Base-by-base conservation (phyloP, 2,113 vertebrate species). In the Apteryx owenii region DNA sequence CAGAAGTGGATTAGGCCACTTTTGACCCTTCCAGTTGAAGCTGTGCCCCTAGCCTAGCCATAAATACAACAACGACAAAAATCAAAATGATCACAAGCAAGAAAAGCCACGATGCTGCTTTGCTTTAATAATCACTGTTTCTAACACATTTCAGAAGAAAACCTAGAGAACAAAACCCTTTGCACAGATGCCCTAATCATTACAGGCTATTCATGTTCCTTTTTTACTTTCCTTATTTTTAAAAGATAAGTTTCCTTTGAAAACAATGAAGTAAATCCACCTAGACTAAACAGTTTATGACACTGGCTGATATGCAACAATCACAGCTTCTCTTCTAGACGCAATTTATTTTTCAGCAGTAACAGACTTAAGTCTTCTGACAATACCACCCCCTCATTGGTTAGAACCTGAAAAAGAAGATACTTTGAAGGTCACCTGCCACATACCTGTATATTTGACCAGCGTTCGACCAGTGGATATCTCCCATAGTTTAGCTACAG, bases 401-500 rank as follows among this genome's bases (percentile, higher is more conserved):
- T 44, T 36, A 23, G 40, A 14, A 77, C 20, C 28, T 38, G 70
- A 9, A 25, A 76, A 56, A 69, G 54, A 40, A 29, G 10, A 7
- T 26, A 40, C 7, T 5, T 58, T 70, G 15, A 82, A 33, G 7
- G 40, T 40, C 70, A 78, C 56, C 75, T 38, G 21, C 85, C 75
- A 97, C 98, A 3, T 97, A 99, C 99, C 99, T 93, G 99, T 99
- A 98, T 99, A 99, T 71, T 99, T 99, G 92, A 99, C 99, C 91
- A 99, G 97, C 0, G 99, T 99, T 36, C 99, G 98, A 20, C 99
- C 99, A 3, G 99, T 99, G 25, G 99, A 99, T 85, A 99, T 99
- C 96, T 99, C 99, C 99, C 99, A 99, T 15, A 99, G 99, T 84
- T 99, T 99, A 66, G 99, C 99, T 93, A 99, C 99, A 2, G 99